Evolutionary conservation across 2,113 vertebrate species (phyloP).

Genomic region (Raja brachyura): DNA sequence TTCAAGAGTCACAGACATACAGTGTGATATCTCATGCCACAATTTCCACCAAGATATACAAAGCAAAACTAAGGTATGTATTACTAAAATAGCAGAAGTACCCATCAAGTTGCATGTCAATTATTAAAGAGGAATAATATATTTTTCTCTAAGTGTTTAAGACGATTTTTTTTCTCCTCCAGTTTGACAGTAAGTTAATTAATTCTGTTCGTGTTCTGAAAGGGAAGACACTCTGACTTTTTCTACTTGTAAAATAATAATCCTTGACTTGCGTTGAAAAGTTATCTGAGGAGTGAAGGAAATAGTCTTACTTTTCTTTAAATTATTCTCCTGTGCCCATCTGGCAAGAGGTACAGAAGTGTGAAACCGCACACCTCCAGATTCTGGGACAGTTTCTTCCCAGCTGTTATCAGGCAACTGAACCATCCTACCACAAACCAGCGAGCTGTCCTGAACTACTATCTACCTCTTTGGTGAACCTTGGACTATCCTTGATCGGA

Average conservation of each 20-base stretch:
- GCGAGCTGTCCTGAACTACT: too few species aligned
- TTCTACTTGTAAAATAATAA: neutral
- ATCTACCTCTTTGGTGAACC: too few species aligned
- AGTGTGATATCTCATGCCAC: neutral
- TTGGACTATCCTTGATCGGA: too few species aligned
- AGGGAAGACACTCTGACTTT: neutral
- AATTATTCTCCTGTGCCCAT: neutral
- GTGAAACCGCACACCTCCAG: too few species aligned
- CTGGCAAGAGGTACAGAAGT: too few species aligned
- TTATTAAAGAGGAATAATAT: neutral
- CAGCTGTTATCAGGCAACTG: too few species aligned
- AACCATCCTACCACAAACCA: too few species aligned
- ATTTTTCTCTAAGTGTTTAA: neutral
- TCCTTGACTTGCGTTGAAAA: neutral
- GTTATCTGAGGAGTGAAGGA: neutral
- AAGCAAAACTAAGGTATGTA: neutral
- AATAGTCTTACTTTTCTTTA: neutral
- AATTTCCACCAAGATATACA: neutral
- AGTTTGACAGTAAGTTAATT: neutral
- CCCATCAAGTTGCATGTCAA: neutral
- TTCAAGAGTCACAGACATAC: neutral
- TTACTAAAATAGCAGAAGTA: neutral
- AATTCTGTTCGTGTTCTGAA: neutral
- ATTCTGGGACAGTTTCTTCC: too few species aligned
- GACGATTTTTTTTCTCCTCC: neutral